A percentile compares a stretch with the other conserved stretches of the same genome.
These are phyloP conservation scores for Ommatoiulus sabulosus DNA, from an alignment of 2,888 invertebrate species.

Conservation along the genomic window DNA sequence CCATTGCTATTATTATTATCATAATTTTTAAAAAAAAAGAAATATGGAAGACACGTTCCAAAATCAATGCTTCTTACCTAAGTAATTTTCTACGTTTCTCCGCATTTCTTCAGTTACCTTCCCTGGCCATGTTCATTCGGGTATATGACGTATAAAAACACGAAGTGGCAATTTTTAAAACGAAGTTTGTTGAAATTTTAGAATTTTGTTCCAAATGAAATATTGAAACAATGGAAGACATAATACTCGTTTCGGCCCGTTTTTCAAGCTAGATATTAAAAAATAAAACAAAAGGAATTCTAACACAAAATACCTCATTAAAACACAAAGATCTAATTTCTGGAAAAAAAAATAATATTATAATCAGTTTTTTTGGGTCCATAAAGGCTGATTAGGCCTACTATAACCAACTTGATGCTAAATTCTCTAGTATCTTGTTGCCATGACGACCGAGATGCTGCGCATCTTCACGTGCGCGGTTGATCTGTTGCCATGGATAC, in stretches of 20 bases:
- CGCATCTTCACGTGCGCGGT: not conserved
- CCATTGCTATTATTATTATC: slow-evolving; percentile 11
- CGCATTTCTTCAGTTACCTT: not conserved
- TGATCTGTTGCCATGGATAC: not conserved
- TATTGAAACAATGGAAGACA: too few relatives aligned
- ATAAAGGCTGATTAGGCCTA: not conserved
- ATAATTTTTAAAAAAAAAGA: not conserved
- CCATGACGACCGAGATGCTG: not conserved
- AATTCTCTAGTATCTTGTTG: not conserved
- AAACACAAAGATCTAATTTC: too few relatives aligned
- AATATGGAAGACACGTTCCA: not conserved
- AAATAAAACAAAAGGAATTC: too few relatives aligned
- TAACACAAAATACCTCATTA: too few relatives aligned
- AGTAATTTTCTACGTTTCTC: not conserved
- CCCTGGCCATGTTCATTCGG: not conserved
- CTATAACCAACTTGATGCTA: not conserved
- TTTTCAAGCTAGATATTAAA: too few relatives aligned
- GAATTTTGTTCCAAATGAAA: too few relatives aligned
- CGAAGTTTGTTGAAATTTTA: too few relatives aligned
- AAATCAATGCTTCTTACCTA: slow-evolving; percentile 15
- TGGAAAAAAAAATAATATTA: not conserved
- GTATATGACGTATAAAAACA: too few relatives aligned
- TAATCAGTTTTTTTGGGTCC: not conserved
- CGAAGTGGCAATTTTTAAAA: too few relatives aligned
- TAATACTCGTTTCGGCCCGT: too few relatives aligned